Base-by-base conservation (phyloP, 2,888 invertebrate genomes). In the Hermaeophaga mercurialis region DNA sequence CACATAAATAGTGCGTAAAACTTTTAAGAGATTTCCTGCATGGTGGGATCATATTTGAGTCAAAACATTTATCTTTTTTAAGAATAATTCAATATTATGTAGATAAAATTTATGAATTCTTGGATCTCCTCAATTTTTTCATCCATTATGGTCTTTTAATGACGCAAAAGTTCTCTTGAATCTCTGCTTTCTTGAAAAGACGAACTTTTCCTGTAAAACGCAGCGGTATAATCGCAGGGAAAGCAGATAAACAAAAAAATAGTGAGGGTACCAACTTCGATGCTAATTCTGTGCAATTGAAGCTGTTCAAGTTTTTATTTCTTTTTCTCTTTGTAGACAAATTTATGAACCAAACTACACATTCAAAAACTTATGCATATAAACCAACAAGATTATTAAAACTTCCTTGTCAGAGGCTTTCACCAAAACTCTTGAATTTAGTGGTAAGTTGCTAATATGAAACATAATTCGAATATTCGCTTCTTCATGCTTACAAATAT, bases 211-310 rank as follows among this genome's bases (percentile, higher is more conserved):
- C n/a, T 63, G 44, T 65, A 67, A 62, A 71, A 71, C 7, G 67
- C 64, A 14, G 69, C 63, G 4, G 63, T 70, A 56, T 63, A 70
- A 58, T 70, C 69, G 39, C 66, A 68, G 70, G 69, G 34, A 69
- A 68, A 26, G 65, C 65, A 9, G 66, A 65, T 24, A 70, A 57
- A 58, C 59, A 46, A 49, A 8, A 11, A 15, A 63, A 67, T 46
- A 66, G 39, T 26, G 11, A 48, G 5, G 33, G 7, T 22, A 65
- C 68, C 28, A 68, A 66, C 38, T 63, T 66, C 9, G 8, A 41
- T 11, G 66, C 62, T 59, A 67, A 59, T 6, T 66, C 58, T 0
- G 54, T 66, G 26, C 66, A 67, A 46, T 61, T 64, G 11, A 63
- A 61, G 47, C 61, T 69, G 54, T 60, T 53, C 33, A 11, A 31